Conservation (phyloP, 2,888 invertebrate species). For the Idaea biselata region DNA sequence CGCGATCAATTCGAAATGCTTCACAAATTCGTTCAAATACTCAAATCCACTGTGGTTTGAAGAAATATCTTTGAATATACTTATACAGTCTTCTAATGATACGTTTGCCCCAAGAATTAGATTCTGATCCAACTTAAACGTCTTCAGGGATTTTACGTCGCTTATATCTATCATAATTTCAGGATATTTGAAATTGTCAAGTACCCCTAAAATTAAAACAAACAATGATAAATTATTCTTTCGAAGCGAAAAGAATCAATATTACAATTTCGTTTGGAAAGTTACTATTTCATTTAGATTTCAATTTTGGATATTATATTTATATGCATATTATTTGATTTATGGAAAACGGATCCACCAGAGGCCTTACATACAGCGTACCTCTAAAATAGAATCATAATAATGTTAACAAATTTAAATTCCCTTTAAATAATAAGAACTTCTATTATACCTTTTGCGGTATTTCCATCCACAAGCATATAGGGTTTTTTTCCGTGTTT, state of each 20-base stretch:
- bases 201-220: conserved; percentile 46
- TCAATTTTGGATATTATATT: too few species aligned
- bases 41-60: conserved; percentile 61
- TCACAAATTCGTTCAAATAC: conserved; percentile 76
- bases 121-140: conserved; percentile 55
- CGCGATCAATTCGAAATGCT: conserved; percentile 82
- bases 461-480: conserved; percentile 84
- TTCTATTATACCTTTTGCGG: conserved; percentile 82
- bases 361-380: too few species aligned
- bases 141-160: conserved; percentile 53
- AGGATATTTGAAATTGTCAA: conserved; percentile 55
- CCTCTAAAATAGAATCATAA: neutral
- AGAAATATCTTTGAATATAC: conserved; percentile 62
- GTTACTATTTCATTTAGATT: too few species aligned
- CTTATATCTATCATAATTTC: conserved; percentile 60
- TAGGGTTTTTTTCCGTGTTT: conserved; percentile 69
- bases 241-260: neutral
- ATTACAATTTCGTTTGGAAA: too few species aligned
- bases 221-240: neutral
- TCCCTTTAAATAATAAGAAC: neutral
- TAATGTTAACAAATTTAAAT: neutral
- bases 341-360: too few species aligned
- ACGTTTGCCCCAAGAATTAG: conserved; percentile 80
- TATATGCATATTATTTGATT: too few species aligned
- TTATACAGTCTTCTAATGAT: conserved; percentile 78